Evolutionary conservation across 2,113 vertebrate species (phyloP), one percentile per base, ranked within the genome.

Genomic region (Nerophis ophidion): DNA sequence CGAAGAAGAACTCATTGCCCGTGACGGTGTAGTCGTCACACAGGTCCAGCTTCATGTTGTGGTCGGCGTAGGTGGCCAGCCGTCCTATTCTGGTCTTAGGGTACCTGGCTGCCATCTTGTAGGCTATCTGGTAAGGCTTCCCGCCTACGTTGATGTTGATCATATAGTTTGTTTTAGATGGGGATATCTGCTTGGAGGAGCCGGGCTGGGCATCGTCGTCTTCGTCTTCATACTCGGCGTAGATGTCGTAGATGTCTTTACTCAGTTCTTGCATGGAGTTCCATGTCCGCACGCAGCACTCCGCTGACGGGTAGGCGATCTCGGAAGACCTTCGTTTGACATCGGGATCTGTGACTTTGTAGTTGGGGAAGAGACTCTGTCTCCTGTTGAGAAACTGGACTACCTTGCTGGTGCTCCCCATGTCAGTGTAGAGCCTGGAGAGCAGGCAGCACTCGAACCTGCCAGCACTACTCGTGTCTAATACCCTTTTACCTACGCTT

Each of bases 81-180:
- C 95, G 91, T 10, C 97, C 97, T 58, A 98, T 90, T 17, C 97
- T 92, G 1, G 95, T 97, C 80, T 93, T 95, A 55, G 97, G 97
- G 63, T 96, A 92, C 74, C 83, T 86, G 69, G 94, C 92, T 38
- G 95, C 92, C 42, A 88, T 88, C 16, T 86, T 84, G 81, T 90
- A 93, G 50, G 91, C 89, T 50, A 99, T 93, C 57, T 74, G 90
- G 71, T 94, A 99, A 26, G 72, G 88, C 61, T 92, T 94, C 49
- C 96, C 97, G 0, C 97, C 97, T 0, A 99, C 96, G 0, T 99
- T 99, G 75, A 99, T 94, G 35, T 95, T 95, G 68, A 99, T 89
- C 59, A 90, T 47, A 0, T 78, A 0, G 64, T 82, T 75, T 26
- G 26, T 26, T 54, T 83, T 91, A 38, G 74, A 4, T 4, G 69